These are phyloP conservation scores for Nibea albiflora DNA, from an alignment of 2,113 vertebrate genomes.

Conservation along the genomic window DNA sequence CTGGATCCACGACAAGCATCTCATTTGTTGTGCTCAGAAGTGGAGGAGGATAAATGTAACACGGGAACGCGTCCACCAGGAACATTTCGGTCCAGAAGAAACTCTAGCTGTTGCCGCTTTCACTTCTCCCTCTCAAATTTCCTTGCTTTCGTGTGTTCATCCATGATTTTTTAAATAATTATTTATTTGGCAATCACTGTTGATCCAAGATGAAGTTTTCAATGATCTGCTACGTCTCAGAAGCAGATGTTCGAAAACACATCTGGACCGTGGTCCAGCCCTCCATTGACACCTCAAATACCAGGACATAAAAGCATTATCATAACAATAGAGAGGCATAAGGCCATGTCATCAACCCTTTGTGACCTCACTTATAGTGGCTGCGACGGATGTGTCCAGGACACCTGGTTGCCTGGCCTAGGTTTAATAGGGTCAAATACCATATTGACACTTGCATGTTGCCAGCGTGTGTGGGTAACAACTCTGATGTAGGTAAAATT, in stretches of 20 bases:
- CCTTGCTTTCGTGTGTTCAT: not conserved
- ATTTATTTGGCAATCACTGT: not conserved
- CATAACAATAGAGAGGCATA: conserved; percentile 63
- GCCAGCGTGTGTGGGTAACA: not conserved
- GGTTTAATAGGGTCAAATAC: conserved; percentile 39
- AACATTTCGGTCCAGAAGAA: not conserved
- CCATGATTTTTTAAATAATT: not conserved
- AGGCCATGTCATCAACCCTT: conserved; percentile 32
- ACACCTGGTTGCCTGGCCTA: not conserved
- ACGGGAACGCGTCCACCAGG: conserved; percentile 2
- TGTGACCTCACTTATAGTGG: conserved; percentile 29
- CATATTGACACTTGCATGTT: not conserved
- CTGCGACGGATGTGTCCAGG: conserved; percentile 60
- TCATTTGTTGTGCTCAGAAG: conserved; percentile 22
- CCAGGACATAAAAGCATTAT: conserved; percentile 50
- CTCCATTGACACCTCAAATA: conserved; percentile 55
- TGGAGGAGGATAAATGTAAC: conserved; percentile 15
- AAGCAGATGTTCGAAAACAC: conserved; percentile 35
- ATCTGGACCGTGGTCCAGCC: conserved; percentile 10
- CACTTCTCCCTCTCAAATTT: conserved; percentile 17
- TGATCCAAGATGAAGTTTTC: not conserved
- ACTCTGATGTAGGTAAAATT: not conserved
- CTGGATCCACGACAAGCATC: conserved; percentile 51
- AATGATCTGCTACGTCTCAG: not conserved
- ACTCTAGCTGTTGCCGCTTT: conserved; percentile 36